Evolutionary conservation across 2,797 vertebrate genomes (phyloP), one percentile per base, ranked within the genome.

Genomic region (Esox lucius): DNA sequence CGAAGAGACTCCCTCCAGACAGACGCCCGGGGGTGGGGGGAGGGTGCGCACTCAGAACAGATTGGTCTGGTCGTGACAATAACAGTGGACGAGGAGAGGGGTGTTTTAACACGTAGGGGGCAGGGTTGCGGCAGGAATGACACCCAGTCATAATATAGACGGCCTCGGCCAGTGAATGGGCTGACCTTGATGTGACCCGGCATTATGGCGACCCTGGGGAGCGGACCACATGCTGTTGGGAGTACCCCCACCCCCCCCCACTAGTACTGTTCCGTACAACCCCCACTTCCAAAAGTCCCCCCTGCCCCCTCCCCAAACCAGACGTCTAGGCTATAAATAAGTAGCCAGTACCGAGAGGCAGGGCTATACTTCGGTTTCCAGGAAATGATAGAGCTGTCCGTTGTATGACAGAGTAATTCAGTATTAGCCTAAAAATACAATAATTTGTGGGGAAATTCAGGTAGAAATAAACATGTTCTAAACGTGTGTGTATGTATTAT

Each of bases 101-200:
- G 13, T 46, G 71, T 62, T 67, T 28, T 77, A 75, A 73, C 71
- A 68, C 75, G 74, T 26, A 65, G 62, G 76, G 74, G 77, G 4
- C 39, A 42, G 39, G 71, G 73, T 35, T 46, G 56, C 66, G 68
- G 81, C 81, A 92, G 75, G 53, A 86, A 89, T 90, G 90, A 84
- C 89, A 89, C 82, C 84, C 87, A 42, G 39, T 87, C 90, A 87
- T 88, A 42, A 42, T 91, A 87, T 26, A 46, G 39, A 65, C 17
- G 79, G 80, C 84, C 56, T 17, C 81, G 87, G 84, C 90, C 91
- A 92, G 89, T 89, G 81, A 90, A 88, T 81, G 79, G 80, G 81
- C 86, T 91, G 90, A 92, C 92, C 91, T 92, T 92, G 88, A 88
- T 78, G 81, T 89, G 90, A 91, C 91, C 87, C 87, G 39, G 53